These are phyloP conservation scores for Telenomus remus DNA, from an alignment of 1,140 invertebrate species.

Conservation along the genomic window DNA sequence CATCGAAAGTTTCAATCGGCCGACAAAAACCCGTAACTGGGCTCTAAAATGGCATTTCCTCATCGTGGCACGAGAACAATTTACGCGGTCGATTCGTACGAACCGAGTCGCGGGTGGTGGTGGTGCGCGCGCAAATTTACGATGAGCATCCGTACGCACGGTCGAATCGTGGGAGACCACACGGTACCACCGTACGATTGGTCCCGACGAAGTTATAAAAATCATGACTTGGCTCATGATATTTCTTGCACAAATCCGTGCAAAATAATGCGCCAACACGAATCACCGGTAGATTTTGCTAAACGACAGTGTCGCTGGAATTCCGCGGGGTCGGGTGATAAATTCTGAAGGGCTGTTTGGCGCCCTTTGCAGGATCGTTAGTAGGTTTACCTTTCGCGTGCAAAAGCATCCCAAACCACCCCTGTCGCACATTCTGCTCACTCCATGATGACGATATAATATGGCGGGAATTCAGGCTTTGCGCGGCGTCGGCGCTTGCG, in stretches of 20 bases:
- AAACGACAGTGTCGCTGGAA: neutral
- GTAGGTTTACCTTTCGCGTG: constrained; percentile 78
- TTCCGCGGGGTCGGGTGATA: neutral
- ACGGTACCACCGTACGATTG: neutral
- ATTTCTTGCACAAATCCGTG: too few relatives aligned
- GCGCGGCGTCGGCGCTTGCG: constrained; percentile 67
- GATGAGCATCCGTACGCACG: constrained; percentile 10
- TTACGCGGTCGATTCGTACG: constrained; percentile 67
- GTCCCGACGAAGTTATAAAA: neutral
- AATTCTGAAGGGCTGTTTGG: neutral
- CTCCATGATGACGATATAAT: constrained; percentile 74
- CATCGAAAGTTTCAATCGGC: neutral
- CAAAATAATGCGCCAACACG: too few relatives aligned
- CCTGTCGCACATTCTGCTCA: constrained; percentile 79
- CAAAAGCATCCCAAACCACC: constrained; percentile 82
- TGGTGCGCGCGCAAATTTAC: constrained; percentile 41
- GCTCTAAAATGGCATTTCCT: constrained; percentile 8
- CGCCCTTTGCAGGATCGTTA: constrained; percentile 27
- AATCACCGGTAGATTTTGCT: too few relatives aligned
- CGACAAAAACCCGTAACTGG: neutral
- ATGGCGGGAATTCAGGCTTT: constrained; percentile 73
- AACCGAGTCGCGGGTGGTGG: constrained; percentile 22
- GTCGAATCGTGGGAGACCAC: neutral
- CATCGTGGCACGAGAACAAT: constrained; percentile 59
- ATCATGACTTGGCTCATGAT: neutral